Evolutionary conservation across 1,140 invertebrate species (phyloP), one percentile per base, ranked within the genome.

Genomic region (Leucophenga varia): DNA sequence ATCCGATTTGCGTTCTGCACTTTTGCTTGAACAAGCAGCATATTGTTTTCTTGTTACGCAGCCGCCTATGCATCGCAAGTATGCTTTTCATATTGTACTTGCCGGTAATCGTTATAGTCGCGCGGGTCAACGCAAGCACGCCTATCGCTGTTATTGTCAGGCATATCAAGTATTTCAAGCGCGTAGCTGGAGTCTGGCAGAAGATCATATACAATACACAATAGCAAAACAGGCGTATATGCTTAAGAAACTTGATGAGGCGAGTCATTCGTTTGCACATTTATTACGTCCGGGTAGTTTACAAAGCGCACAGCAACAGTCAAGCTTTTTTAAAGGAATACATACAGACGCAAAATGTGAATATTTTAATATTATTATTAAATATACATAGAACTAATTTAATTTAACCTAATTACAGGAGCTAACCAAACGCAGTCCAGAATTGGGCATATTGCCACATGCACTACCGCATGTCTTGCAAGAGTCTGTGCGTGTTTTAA

Each of bases 41-140:
- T 90, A 95, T 68, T 96, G 93, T 72, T 98, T 94, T 71, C 79
- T 97, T 18, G 83, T 80, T 3, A 77, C 80, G 2, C 84, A 85
- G 32, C 82, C 84, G 2, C 64, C 75, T 4, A 90, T 93, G 86
- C 83, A 89, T 49, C 80, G 95, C 36, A 98, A 97, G 76, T 97
- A 95, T 76, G 91, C 95, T n/a, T 97, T 98, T 74, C 93, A 98
- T 67, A 89, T 94, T 80, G 93, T 98, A 14, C 78, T 98, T 12
- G 92, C 95, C 37, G 95, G 95, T 3, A 91, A 97, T 76, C 79
- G 94, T 45, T 97, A 85, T 74, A 88, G 89, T 3, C 96, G 97
- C 76, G 90, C 93, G 10, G 90, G 90, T 1, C 93, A 95, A 70
- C 85, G 87, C 44, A 89, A 86, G 70, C 94, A 97, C 79, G 90